These are phyloP conservation scores for Schizothorax lantsangensis DNA, from an alignment of 2,797 vertebrate genomes.

Conservation along the genomic window DNA sequence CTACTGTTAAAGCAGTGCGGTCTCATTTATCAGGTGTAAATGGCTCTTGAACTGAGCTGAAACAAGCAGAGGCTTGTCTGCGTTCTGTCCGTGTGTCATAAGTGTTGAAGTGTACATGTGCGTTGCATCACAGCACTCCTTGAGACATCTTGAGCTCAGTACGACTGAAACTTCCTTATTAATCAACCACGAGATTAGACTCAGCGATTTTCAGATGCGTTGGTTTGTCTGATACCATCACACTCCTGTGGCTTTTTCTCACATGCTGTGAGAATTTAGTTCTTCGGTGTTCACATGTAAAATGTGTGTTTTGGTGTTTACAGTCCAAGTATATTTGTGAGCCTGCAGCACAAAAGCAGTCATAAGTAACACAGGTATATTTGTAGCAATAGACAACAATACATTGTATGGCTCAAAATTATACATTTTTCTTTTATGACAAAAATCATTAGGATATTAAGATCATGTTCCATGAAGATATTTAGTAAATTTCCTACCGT, in stretches of 20 bases:
- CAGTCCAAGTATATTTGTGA: no score
- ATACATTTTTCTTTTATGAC: no score
- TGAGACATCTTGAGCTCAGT: not conserved
- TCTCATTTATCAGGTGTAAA: not conserved
- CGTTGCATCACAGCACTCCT: not conserved
- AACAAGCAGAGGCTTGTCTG: not conserved
- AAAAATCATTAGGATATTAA: no score
- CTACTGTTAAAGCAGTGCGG: not conserved
- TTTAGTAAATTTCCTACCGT: no score
- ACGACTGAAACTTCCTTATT: not conserved
- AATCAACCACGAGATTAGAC: not conserved
- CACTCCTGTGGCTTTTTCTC: not conserved
- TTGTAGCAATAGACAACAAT: no score
- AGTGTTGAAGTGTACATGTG: not conserved
- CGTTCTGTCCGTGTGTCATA: no score
- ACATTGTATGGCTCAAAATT: no score
- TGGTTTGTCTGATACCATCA: not conserved
- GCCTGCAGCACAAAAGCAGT: not conserved
- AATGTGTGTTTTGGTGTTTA: accelerated
- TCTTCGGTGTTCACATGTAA: not conserved
- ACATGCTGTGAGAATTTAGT: not conserved
- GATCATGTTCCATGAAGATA: no score
- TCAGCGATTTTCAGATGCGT: not conserved
- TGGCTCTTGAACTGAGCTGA: not conserved
- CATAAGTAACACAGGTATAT: no score